phyloP scores from a whole-genome alignment of 2,888 invertebrate genomes.

The Sarcophaga caerulescens region DNA sequence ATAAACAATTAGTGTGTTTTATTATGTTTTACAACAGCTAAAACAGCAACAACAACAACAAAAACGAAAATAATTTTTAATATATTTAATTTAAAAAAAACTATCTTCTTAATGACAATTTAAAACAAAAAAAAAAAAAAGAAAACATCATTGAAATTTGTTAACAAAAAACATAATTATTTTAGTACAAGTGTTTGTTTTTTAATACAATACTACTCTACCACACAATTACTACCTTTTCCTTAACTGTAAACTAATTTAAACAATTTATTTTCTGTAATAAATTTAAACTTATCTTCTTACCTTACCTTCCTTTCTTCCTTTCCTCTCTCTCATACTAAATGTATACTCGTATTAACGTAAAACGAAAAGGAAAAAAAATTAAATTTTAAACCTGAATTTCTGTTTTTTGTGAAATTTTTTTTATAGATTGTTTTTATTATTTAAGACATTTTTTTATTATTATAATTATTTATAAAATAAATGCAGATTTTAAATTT shows the following conservation, averaged over 20 bases:
- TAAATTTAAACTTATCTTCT: too few relatives aligned
- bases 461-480: constrained; percentile 63
- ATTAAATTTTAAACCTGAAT: constrained; percentile 2
- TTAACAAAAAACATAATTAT: constrained; percentile 19
- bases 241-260: not conserved
- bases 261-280: too few relatives aligned
- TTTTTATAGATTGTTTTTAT: constrained; percentile 67
- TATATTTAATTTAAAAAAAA: not conserved
- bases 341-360: constrained; percentile 63
- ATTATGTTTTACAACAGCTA: constrained; percentile 44
- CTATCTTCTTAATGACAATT: not conserved
- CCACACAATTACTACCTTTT: not conserved
- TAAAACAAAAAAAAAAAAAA: constrained; percentile 25
- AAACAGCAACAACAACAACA: constrained; percentile 7
- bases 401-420: constrained; percentile 60
- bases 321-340: constrained; percentile 31
- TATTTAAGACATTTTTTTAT: constrained; percentile 64
- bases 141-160: not conserved
- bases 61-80: constrained; percentile 19
- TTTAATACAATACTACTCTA: not conserved
- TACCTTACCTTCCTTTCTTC: not conserved
- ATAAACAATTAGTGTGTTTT: constrained; percentile 50
- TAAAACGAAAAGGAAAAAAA: constrained; percentile 18
- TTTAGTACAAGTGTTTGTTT: constrained; percentile 58
- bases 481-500: constrained; percentile 43